Conservation (phyloP, 1,140 invertebrate species). For the Polypedilum vanderplanki region DNA sequence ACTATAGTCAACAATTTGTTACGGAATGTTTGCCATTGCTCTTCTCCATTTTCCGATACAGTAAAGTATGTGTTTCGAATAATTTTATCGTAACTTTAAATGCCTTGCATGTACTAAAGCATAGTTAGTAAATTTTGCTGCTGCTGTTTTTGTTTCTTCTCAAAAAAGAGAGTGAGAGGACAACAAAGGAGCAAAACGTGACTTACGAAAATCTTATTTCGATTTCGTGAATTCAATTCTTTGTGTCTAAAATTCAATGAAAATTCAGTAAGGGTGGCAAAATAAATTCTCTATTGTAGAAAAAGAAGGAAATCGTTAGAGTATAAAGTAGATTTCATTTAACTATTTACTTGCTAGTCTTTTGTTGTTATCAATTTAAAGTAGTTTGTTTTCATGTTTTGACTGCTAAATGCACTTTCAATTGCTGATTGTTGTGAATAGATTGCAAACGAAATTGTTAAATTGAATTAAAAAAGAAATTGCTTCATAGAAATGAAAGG, state of each 20-base stretch:
- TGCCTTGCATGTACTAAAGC: neutral
- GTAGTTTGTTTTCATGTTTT: too few species aligned
- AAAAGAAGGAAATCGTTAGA: too few species aligned
- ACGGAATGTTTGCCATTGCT: conserved; percentile 82
- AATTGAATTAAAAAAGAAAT: too few species aligned
- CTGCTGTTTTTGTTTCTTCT: neutral
- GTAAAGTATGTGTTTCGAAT: conserved; percentile 57
- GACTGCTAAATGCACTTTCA: too few species aligned
- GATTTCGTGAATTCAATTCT: neutral
- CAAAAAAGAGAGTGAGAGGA: neutral
- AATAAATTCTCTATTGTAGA: too few species aligned
- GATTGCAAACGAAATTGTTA: too few species aligned
- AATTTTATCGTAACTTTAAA: conserved; percentile 4
- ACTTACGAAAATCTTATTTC: neutral
- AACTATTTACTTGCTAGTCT: too few species aligned
- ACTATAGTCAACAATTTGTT: conserved; percentile 82
- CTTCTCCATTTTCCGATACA: conserved; percentile 83
- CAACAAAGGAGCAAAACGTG: conserved; percentile 23
- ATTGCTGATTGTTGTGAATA: too few species aligned
- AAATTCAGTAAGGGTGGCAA: too few species aligned
- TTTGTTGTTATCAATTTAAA: too few species aligned
- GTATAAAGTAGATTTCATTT: too few species aligned
- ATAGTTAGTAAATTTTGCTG: neutral
- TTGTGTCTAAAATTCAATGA: neutral
- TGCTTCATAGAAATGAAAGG: too few species aligned